A percentile compares a stretch with the other conserved stretches of the same genome.
Evolutionary conservation across 2,797 vertebrate genomes (phyloP).

Genomic region (Lagodon rhomboides): DNA sequence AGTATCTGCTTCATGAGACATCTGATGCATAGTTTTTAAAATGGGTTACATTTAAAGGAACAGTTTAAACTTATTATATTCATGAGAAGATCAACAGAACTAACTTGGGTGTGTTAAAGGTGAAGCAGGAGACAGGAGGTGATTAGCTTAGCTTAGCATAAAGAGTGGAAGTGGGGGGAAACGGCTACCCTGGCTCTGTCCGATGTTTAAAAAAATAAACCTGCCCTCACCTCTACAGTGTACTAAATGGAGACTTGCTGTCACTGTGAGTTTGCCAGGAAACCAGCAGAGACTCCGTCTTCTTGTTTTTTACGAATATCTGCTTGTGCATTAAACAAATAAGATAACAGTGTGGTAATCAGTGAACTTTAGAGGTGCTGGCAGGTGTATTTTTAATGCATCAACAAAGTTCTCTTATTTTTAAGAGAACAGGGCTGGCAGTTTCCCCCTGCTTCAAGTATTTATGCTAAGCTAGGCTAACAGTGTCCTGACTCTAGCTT

Average conservation of each 20-base stretch:
- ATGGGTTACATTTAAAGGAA: not conserved
- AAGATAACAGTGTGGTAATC: not conserved
- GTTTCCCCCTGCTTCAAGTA: not conserved
- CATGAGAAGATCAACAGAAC: too few relatives aligned
- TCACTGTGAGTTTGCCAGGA: not conserved
- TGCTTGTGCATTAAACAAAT: not conserved
- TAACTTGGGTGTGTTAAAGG: not conserved
- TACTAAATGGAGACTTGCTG: not conserved
- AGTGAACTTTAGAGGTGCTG: not conserved
- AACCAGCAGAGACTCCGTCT: not conserved
- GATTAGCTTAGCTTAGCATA: conserved; percentile 16
- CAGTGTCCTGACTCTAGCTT: too few relatives aligned
- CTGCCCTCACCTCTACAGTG: not conserved
- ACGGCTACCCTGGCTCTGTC: not conserved
- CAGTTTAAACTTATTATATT: not conserved
- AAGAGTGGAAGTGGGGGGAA: not conserved
- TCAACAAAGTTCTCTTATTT: too few relatives aligned
- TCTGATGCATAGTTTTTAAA: conserved; percentile 38
- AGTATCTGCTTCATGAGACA: conserved; percentile 15
- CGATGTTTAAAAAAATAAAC: not conserved
- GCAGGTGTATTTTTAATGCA: too few relatives aligned
- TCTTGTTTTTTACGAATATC: not conserved
- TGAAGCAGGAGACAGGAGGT: too few relatives aligned
- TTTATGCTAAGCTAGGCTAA: conserved; percentile 8
- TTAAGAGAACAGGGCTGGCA: not conserved